Base-by-base conservation (phyloP, 1,140 invertebrate species). In the Hylaeus anthracinus region DNA sequence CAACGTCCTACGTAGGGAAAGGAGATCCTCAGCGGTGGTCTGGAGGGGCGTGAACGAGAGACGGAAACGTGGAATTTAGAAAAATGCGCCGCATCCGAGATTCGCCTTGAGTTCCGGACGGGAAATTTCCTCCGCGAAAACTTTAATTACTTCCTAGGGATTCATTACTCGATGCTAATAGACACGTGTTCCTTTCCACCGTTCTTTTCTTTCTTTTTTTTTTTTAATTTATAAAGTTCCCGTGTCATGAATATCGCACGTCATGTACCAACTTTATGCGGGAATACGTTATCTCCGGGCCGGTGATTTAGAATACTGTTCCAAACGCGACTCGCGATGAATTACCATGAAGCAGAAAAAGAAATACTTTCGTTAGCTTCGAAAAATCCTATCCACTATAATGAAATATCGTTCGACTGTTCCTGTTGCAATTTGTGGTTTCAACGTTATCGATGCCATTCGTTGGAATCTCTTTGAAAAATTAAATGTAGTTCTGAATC, bases 81-180 rank as follows among this genome's bases (percentile, higher is more conserved):
- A 91, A 91, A 90, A 91, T 90, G 88, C 81, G 79, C 63, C 56
- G 81, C 86, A 86, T 89, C 81, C 72, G 56, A 43, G 81, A 71
- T 73, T 82, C 53, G 41, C 64, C 64, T 66, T 63, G 61, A 74
- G 70, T 77, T 65, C 77, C 53, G 66, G 74, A 79, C 63, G 82
- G 69, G 80, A 87, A 87, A 89, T 91, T 90, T 88, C 77, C 88
- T 86, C 72, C 72, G 84, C 75, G 85, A 84, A 91, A 91, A 91
- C 89, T 91, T 91, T 91, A 91, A 91, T 91, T 91, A 91, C 90
- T 91, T 91, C 82, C 88, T 82, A 83, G 87, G 83, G 88, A 91
- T 90, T 91, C 90, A 91, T 91, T 91, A 91, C 88, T 90, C 86
- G 87, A 91, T 91, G 90, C 88, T 91, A 91, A 91, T 91, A 88